phyloP scores from a whole-genome alignment of 2,888 invertebrate genomes.

The Parnassius mnemosyne region DNA sequence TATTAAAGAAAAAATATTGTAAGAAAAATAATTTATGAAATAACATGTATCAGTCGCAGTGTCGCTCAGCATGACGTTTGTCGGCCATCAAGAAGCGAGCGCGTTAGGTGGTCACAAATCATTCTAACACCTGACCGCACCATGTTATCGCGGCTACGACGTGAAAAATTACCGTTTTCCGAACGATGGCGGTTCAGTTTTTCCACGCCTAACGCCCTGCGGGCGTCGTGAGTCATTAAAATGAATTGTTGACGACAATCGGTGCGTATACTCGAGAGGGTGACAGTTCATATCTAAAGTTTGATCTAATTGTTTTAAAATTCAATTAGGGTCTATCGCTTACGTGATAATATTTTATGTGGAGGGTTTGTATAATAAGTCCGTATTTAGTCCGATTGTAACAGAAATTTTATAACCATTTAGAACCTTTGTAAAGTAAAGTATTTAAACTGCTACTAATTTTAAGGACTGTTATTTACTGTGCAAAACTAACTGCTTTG shows the following conservation, averaged over 20 bases:
- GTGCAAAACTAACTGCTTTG: too few species aligned
- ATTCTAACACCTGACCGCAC: constrained; percentile 73
- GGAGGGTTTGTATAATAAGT: too few species aligned
- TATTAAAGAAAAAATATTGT: background rate
- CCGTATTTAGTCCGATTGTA: too few species aligned
- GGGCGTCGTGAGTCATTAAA: constrained; percentile 60
- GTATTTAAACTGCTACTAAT: too few species aligned
- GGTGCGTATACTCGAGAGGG: constrained; percentile 35
- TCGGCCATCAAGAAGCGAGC: constrained; percentile 46
- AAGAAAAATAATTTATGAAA: constrained; percentile 1
- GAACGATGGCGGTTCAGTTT: constrained; percentile 55
- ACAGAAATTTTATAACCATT: too few species aligned
- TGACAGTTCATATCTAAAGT: constrained; percentile 29
- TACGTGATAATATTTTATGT: constrained; percentile 5
- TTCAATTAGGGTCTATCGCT: constrained; percentile 13
- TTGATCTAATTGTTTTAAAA: constrained; percentile 33
- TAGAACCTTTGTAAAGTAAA: too few species aligned
- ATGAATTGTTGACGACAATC: constrained; percentile 69
- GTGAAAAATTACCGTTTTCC: constrained; percentile 74
- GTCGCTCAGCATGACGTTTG: constrained; percentile 42
- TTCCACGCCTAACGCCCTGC: constrained; percentile 52
- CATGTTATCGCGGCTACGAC: constrained; percentile 63
- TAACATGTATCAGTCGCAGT: constrained; percentile 26
- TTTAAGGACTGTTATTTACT: too few species aligned
- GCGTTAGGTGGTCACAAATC: constrained; percentile 63